Percentiles rank a stretch among this genome's conserved stretches.
These are phyloP conservation scores for Drosophila lutescens DNA, from an alignment of 2,888 invertebrate species.

Conservation along the genomic window DNA sequence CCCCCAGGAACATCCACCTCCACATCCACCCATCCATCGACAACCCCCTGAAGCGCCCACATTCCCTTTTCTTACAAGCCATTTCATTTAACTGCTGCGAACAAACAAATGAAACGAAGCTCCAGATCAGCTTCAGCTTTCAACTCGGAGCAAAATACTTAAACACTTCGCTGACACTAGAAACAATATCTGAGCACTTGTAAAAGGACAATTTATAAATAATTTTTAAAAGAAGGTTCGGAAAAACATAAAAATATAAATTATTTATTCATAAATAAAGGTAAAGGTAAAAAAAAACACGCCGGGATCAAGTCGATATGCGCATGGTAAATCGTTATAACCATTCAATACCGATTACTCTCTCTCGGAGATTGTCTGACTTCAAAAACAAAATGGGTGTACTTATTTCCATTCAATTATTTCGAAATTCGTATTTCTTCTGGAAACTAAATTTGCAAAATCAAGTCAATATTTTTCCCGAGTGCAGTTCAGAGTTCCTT, in stretches of 20 bases:
- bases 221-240: not conserved
- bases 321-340: too few relatives aligned
- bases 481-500: conserved; percentile 14
- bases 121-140: conserved; percentile 28
- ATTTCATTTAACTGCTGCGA: conserved; percentile 78
- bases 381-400: too few relatives aligned
- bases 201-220: too few relatives aligned
- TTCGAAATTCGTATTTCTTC: too few relatives aligned
- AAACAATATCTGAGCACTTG: not conserved
- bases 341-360: too few relatives aligned
- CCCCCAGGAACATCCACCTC: conserved; percentile 3
- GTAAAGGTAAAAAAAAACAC: too few relatives aligned
- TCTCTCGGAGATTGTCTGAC: too few relatives aligned
- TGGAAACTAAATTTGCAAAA: not conserved
- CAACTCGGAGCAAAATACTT: conserved; percentile 58
- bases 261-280: too few relatives aligned
- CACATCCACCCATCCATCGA: conserved; percentile 11
- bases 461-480: not conserved
- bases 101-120: conserved; percentile 64
- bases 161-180: conserved; percentile 45
- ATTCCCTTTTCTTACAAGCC: conserved; percentile 54
- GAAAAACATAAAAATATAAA: not conserved
- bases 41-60: conserved; percentile 10
- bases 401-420: too few relatives aligned
- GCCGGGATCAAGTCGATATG: too few relatives aligned